Evolutionary conservation across 2,797 vertebrate species (phyloP), one percentile per base, ranked within the genome.

Genomic region (Parotocinclus haroldoi): DNA sequence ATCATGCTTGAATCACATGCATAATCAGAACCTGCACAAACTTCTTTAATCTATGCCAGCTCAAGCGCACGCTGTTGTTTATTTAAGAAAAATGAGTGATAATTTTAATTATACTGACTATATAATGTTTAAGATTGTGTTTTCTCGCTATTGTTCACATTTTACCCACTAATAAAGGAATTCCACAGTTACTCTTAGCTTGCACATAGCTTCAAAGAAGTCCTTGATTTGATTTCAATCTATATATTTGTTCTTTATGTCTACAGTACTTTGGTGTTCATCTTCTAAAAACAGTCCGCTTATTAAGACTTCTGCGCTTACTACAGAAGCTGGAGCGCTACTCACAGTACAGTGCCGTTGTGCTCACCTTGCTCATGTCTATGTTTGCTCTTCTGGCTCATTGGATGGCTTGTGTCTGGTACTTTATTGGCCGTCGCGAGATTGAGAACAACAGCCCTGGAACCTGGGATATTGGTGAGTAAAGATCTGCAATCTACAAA

Each of bases 351-450:
- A 98, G 96, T 84, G 95, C 96, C 0, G 92, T 98, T 38, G 96
- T 99, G 37, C 93, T 99, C 72, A 98, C 96, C 0, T 88, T 99
- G 71, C 93, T 99, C 63, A 99, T 99, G 96, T 97, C 94, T 63
- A 96, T 98, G 95, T 99, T 99, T 53, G 96, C 93, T 18, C 88
- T 99, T 81, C 88, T 99, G 63, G 96, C 96, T 56, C 96, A 99
- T 83, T 99, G 96, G 96, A 98, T 99, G 96, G 96, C 96, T 17
- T 99, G 96, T 82, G 96, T 99, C 89, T 99, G 96, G 96, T 99
- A 96, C 69, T 91, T 98, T 81, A 98, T 99, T 40, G 96, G 96
- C 74, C 98, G 93, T 81, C 94, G 93, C 87, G 96, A 99, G 87
- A 94, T 96, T 85, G 95, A 98, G 76, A 91, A 93, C 83, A 98